phyloP scores from a whole-genome alignment of 1,140 invertebrate genomes.

The Tachypleus tridentatus region DNA sequence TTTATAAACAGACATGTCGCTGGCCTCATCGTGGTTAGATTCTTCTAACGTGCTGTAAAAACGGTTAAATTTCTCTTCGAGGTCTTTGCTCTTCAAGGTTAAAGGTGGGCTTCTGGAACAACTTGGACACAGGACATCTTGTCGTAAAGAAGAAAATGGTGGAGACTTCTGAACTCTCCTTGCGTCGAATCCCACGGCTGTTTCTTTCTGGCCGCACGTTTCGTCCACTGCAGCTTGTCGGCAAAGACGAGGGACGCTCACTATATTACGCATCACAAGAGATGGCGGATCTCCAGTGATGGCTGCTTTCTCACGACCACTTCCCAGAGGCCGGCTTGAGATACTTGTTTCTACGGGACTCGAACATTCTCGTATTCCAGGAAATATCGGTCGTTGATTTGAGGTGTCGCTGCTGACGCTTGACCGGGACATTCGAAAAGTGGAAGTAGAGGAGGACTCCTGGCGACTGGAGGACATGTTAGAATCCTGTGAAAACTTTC shows the following conservation, averaged over 20 bases:
- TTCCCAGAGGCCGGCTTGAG: background rate
- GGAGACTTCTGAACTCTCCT: background rate
- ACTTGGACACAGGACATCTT: constrained; percentile 15
- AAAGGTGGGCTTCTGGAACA: constrained; percentile 13
- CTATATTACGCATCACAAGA: background rate
- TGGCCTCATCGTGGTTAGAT: constrained; percentile 22
- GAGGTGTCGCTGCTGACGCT: constrained; percentile 14
- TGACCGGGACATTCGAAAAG: constrained; percentile 19
- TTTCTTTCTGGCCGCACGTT: background rate
- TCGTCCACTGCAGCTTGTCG: constrained; percentile 21
- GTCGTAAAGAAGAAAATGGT: background rate
- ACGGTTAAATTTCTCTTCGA: constrained; percentile 25
- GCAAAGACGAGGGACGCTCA: constrained; percentile 13
- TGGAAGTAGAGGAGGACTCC: constrained; percentile 13
- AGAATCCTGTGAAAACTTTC: constrained; percentile 7
- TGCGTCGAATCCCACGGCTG: background rate
- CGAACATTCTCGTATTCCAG: background rate
- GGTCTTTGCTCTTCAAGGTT: constrained; percentile 18
- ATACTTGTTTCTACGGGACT: background rate
- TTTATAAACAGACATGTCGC: constrained; percentile 21
- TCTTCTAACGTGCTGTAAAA: constrained; percentile 23
- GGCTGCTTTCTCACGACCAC: background rate
- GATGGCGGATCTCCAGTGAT: background rate
- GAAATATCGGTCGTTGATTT: background rate
- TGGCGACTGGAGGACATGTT: constrained; percentile 12